phyloP scores from a whole-genome alignment of 1,140 invertebrate genomes.

The Drosophila watanabei region DNA sequence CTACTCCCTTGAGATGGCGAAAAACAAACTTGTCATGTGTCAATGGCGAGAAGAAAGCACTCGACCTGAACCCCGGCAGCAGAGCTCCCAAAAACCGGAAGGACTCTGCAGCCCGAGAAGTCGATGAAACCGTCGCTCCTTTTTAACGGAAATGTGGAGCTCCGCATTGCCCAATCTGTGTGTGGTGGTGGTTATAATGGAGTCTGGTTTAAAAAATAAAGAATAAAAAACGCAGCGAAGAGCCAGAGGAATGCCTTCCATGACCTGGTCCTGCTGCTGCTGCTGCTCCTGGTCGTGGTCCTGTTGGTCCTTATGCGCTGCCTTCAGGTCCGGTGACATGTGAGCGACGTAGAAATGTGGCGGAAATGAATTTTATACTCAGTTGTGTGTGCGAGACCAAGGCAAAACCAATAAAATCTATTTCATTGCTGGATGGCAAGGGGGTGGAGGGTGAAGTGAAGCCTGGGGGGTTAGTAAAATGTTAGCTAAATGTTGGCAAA shows the following conservation, averaged over 20 bases:
- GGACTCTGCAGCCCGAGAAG: constrained; percentile 9
- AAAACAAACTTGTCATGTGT: constrained; percentile 56
- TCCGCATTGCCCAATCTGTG: constrained; percentile 30
- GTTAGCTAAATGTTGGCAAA: constrained; percentile 49
- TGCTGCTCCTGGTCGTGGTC: not conserved
- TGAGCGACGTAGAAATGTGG: constrained; percentile 75
- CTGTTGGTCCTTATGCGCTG: constrained; percentile 4
- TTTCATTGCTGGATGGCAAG: constrained; percentile 8
- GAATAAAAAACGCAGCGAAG: not conserved
- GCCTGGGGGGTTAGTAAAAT: constrained; percentile 25
- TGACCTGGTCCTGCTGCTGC: constrained; percentile 7
- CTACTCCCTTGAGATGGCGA: not conserved
- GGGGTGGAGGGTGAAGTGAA: not conserved
- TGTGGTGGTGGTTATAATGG: constrained; percentile 35
- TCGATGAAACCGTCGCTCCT: constrained; percentile 63
- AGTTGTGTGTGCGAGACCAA: constrained; percentile 46
- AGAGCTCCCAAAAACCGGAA: constrained; percentile 15
- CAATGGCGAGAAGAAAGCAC: constrained; percentile 61
- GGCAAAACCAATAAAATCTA: constrained; percentile 69
- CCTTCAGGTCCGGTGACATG: constrained; percentile 56
- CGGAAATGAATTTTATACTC: constrained; percentile 79
- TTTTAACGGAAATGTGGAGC: constrained; percentile 74
- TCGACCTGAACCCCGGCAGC: constrained; percentile 40
- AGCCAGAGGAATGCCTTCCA: constrained; percentile 22
- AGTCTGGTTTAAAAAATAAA: constrained; percentile 36